Conservation (phyloP, 1,140 invertebrate genomes). For the Panulirus ornatus region DNA sequence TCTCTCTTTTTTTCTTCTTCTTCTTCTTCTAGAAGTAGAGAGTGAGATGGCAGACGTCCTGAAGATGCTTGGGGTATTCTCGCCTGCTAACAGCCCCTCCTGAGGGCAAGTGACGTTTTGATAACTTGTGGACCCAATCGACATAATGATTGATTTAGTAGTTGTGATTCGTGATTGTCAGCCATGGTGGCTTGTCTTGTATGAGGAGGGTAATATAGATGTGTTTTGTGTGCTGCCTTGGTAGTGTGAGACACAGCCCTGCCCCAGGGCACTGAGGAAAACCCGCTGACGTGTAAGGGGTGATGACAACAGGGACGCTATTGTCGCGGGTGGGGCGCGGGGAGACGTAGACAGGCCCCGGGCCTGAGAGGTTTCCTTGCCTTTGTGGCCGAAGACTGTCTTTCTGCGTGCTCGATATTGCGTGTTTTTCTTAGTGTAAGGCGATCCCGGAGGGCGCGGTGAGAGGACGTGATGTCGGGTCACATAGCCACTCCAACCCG, state of each 20-base stretch:
- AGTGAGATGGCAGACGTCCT: too few species aligned
- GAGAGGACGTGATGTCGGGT: not conserved
- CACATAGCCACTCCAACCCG: not conserved
- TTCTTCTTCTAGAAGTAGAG: not conserved
- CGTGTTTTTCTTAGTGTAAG: not conserved
- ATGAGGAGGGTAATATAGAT: too few species aligned
- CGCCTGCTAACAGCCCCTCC: too few species aligned
- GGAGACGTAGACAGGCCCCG: not conserved
- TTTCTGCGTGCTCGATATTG: not conserved
- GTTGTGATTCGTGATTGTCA: too few species aligned
- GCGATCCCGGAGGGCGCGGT: not conserved
- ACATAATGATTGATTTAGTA: too few species aligned
- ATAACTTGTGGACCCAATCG: too few species aligned
- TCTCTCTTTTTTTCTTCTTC: not conserved
- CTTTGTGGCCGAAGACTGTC: not conserved
- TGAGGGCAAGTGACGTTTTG: too few species aligned
- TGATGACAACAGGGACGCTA: not conserved
- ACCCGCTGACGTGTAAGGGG: not conserved
- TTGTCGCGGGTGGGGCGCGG: not conserved
- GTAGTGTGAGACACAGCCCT: too few species aligned
- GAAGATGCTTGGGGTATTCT: too few species aligned
- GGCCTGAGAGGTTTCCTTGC: too few species aligned
- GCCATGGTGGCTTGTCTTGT: too few species aligned
- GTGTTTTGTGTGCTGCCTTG: too few species aligned
- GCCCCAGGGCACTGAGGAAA: not conserved